A percentile compares a stretch with the other conserved stretches of the same genome.
Evolutionary conservation across 2,888 invertebrate species (phyloP).

Genomic region (Cremastobaeus sp.): DNA sequence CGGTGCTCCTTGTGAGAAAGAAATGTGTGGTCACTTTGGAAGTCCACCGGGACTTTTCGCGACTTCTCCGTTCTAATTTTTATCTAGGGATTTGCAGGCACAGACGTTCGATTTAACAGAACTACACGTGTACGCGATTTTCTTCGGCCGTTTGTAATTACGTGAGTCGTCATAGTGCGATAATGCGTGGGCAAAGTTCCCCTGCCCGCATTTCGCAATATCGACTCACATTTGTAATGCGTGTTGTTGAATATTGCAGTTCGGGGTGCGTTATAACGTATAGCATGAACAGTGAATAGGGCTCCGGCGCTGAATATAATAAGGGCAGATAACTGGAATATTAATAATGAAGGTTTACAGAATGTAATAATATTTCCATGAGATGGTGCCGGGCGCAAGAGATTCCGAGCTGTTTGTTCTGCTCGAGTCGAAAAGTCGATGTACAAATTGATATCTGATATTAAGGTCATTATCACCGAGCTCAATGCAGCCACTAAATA

Average conservation of each 20-base stretch:
- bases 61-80: slow-evolving; percentile 38
- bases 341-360: slow-evolving; percentile 47
- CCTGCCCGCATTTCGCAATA: slow-evolving; percentile 27
- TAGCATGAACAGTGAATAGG: slow-evolving; percentile 23
- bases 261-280: slow-evolving; percentile 28
- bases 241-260: slow-evolving; percentile 45
- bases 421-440: slow-evolving; percentile 5
- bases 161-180: neutral
- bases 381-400: slow-evolving; percentile 7
- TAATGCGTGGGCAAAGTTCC: slow-evolving; percentile 26
- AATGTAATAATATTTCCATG: slow-evolving; percentile 39
- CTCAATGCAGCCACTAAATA: slow-evolving; percentile 27
- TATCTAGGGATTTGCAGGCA: slow-evolving; percentile 33
- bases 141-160: slow-evolving; percentile 30
- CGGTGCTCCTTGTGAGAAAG: slow-evolving; percentile 45
- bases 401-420: slow-evolving; percentile 24
- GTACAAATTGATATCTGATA: slow-evolving; percentile 21
- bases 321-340: slow-evolving; percentile 41
- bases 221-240: slow-evolving; percentile 44
- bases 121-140: neutral
- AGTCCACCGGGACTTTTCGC: slow-evolving; percentile 18
- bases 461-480: slow-evolving; percentile 1
- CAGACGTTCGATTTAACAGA: slow-evolving; percentile 7
- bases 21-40: slow-evolving; percentile 51
- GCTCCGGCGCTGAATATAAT: slow-evolving; percentile 23